Conservation (phyloP, 2,797 vertebrate genomes). For the Chelmon rostratus region DNA sequence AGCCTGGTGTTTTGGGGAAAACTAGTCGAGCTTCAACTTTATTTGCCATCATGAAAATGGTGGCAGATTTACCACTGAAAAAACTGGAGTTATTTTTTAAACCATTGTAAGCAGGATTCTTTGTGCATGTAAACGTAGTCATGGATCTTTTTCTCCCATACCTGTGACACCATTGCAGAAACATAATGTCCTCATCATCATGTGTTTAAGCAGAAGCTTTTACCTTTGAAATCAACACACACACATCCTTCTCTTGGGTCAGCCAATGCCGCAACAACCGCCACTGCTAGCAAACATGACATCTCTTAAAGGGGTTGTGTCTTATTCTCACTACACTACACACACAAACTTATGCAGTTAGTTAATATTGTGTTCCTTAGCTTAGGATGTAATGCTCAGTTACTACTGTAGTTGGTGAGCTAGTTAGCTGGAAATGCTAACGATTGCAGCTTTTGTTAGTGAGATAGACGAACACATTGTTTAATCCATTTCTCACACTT, state of each 20-base stretch:
- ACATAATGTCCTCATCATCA: too few species aligned
- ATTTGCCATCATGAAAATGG: not conserved
- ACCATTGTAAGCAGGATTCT: not conserved
- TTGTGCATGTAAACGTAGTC: not conserved
- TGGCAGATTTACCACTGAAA: not conserved
- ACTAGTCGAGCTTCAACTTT: not conserved
- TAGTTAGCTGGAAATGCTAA: not conserved
- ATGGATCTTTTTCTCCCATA: not conserved
- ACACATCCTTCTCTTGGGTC: too few species aligned
- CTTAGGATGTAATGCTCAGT: not conserved
- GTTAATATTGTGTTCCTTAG: not conserved
- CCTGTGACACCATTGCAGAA: too few species aligned
- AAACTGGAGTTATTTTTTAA: not conserved
- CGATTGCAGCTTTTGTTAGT: not conserved
- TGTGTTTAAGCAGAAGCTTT: too few species aligned
- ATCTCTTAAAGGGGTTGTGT: too few species aligned
- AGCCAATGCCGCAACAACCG: too few species aligned
- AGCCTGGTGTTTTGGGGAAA: constrained; percentile 2
- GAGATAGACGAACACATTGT: not conserved
- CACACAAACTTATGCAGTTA: not conserved
- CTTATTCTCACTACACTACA: too few species aligned
- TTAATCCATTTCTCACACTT: not conserved
- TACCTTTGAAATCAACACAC: too few species aligned
- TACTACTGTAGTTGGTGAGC: not conserved
- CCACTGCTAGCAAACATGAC: too few species aligned